Evolutionary conservation across 2,113 vertebrate genomes (phyloP).

Genomic region (Clupea harengus): DNA sequence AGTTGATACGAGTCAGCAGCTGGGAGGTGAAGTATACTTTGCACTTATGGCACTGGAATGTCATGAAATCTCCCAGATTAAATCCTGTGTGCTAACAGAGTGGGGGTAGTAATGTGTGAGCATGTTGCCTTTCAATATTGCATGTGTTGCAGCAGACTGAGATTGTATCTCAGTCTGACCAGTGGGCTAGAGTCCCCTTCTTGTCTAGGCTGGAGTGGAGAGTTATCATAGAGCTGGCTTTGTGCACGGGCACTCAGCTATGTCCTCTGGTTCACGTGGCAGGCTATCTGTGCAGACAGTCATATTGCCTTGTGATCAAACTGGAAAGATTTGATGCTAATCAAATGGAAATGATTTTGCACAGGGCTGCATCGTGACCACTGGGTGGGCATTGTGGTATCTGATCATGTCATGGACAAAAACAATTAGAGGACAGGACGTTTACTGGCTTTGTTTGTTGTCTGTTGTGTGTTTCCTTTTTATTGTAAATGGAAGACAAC

Average conservation of each 20-base stretch:
- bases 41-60: neutral
- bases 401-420: neutral
- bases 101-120: neutral
- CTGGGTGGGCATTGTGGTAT: neutral
- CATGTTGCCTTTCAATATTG: neutral
- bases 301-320: conserved; percentile 38
- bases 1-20: neutral
- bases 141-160: neutral
- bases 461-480: neutral
- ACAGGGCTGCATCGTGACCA: neutral
- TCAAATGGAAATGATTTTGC: conserved; percentile 15
- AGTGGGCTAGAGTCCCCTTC: neutral
- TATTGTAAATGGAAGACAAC: neutral
- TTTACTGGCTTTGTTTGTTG: neutral
- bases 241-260: neutral
- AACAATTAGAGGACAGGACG: neutral
- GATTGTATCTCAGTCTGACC: neutral
- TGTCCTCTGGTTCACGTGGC: conserved; percentile 46
- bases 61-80: neutral
- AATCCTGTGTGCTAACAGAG: neutral
- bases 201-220: neutral
- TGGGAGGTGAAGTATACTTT: neutral
- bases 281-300: conserved; percentile 40
- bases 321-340: conserved; percentile 24
- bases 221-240: conserved; percentile 3